Conservation (phyloP, 23 tunicate genomes). For the Halocynthia roretzi region DNA sequence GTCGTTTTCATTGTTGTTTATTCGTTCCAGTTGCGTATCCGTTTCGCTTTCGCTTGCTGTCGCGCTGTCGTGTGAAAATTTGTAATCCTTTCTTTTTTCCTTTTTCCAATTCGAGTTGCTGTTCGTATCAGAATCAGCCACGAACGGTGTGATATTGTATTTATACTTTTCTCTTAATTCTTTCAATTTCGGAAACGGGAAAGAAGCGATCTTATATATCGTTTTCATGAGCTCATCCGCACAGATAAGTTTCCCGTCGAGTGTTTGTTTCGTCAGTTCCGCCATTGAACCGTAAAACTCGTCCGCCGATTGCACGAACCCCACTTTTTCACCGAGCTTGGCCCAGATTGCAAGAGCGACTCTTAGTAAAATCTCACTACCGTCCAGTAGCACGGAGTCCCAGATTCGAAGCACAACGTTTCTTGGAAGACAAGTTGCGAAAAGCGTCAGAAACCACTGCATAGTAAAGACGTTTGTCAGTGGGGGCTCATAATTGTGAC, state of each 20-base stretch:
- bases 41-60: conserved; percentile 26
- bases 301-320: conserved; percentile 67
- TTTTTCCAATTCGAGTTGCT: conserved; percentile 6
- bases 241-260: conserved; percentile 52
- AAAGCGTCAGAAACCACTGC: conserved; percentile 94
- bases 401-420: conserved; percentile 78
- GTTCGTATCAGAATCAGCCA: conserved; percentile 41
- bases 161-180: conserved; percentile 87
- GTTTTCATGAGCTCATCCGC: conserved; percentile 58
- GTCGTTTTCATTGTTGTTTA: conserved; percentile 11
- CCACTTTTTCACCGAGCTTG: conserved; percentile 76
- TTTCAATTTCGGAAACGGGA: conserved; percentile 69
- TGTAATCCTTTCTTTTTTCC: conserved; percentile 14
- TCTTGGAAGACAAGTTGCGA: conserved; percentile 75
- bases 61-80: conserved; percentile 23
- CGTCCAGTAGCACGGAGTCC: conserved; percentile 90
- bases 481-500: conserved; percentile 87
- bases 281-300: conserved; percentile 85
- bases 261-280: conserved; percentile 52
- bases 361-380: conserved; percentile 82
- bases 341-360: conserved; percentile 92
- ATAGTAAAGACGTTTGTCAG: conserved; percentile 96
- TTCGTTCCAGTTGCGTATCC: conserved; percentile 28
- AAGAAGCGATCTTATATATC: conserved; percentile 62
- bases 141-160: conserved; percentile 92